Evolutionary conservation across 2,888 invertebrate species (phyloP).

Genomic region (Ephialtes manifestator): DNA sequence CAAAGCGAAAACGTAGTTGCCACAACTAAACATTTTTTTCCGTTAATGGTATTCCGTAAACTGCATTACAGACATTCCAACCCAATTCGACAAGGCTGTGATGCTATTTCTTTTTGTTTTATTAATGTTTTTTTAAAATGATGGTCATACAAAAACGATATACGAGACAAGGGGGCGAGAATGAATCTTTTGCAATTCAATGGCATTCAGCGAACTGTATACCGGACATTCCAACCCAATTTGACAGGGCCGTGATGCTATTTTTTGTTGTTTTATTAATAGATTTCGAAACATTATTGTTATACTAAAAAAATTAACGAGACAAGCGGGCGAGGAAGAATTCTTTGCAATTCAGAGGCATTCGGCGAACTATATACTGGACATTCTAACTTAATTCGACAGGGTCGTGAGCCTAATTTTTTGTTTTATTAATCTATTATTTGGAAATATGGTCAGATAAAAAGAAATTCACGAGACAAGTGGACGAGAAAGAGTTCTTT

Average conservation of each 20-base stretch:
- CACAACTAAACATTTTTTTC: no score
- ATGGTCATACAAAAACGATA: slow-evolving; percentile 28
- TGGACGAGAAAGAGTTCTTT: no score
- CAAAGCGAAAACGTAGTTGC: no score
- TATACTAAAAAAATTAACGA: slow-evolving; percentile 65
- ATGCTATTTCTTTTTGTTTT: no score
- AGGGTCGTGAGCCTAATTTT: not conserved
- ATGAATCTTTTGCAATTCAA: slow-evolving; percentile 52
- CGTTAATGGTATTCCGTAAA: no score
- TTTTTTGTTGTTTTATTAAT: not conserved
- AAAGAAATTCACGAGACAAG: no score
- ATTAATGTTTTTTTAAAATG: no score
- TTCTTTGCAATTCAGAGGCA: slow-evolving; percentile 53
- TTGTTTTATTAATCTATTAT: no score
- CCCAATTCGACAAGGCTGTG: no score
- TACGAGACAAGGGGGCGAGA: slow-evolving; percentile 53
- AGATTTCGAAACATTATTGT: slow-evolving; percentile 35
- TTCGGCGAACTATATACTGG: slow-evolving; percentile 5
- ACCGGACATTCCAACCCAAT: slow-evolving; percentile 6
- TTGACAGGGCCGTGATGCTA: not conserved
- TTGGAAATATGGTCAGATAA: no score
- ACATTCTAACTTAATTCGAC: slow-evolving; percentile 2
- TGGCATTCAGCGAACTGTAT: slow-evolving; percentile 9
- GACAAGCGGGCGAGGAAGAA: slow-evolving; percentile 41
- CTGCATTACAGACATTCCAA: no score